Base-by-base conservation (phyloP, 2,113 vertebrate genomes). In the Paramormyrops kingsleyae region DNA sequence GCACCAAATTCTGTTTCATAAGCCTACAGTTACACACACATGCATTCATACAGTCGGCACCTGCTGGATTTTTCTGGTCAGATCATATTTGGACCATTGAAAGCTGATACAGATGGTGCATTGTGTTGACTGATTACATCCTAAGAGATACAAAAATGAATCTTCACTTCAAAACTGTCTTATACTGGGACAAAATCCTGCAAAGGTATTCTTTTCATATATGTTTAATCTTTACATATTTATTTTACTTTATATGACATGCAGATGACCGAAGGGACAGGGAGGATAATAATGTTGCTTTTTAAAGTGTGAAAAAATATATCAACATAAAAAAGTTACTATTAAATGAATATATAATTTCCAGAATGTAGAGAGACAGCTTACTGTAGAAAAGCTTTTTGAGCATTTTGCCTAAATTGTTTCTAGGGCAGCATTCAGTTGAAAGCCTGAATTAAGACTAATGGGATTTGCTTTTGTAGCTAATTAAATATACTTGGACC, bases 401-500 rank as follows among this genome's bases (percentile, higher is more conserved):
- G 15, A 44, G 31, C 31, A 62, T 88, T 49, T 49, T 24, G 6
- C 7, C 27, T 24, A 88, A 87, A 66, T 8, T 62, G 39, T 15
- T 88, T 19, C 53, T 19, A 62, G 10, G 19, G 56, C 39, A 47
- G 44, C 21, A 12, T 49, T 88, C 59, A 15, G 62, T 27, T 17
- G 44, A 42, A 50, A 31, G n/a, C 39, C 46, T 49, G 56, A 21
- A 70, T 88, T 88, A 66, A 42, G 87, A 53, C 56, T 44, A 66
- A 88, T 88, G 87, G 62, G 62, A 88, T 88, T 88, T 88, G 21
- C 59, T 88, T 62, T 70, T 44, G 42, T 35, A 47, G 42, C 42
- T 88, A 15, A 88, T 66, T 66, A 70, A 56, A 74, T 70, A 74
- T 49, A 49, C 31, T n/a, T 74, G 35, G 19, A 35, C 21, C 44